These are phyloP conservation scores for Rhyacophila brunnea DNA, from an alignment of 1,140 invertebrate species.

Conservation along the genomic window DNA sequence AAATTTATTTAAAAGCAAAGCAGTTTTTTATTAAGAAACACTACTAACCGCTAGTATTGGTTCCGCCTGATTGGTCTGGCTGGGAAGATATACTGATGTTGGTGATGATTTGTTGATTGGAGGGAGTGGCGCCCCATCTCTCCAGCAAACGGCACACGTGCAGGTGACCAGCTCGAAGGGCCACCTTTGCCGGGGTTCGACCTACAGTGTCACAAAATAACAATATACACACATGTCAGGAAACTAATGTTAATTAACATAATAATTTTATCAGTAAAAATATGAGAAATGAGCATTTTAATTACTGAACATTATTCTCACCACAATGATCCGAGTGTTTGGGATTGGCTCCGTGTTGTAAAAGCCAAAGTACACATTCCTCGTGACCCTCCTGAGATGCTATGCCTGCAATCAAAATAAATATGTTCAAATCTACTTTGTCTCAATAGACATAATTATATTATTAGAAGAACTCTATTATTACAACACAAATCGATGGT, in stretches of 20 bases:
- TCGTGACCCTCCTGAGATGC: slow-evolving; percentile 89
- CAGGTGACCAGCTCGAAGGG: slow-evolving; percentile 56
- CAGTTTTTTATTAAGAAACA: neutral
- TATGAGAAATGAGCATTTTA: neutral
- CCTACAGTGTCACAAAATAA: slow-evolving; percentile 62
- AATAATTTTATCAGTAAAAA: neutral
- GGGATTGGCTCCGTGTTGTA: slow-evolving; percentile 89
- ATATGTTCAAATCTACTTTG: too few relatives aligned
- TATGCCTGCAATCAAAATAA: slow-evolving; percentile 57
- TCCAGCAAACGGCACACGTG: slow-evolving; percentile 52
- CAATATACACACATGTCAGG: too few relatives aligned
- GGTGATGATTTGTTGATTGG: too few relatives aligned
- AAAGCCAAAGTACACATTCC: slow-evolving; percentile 80
- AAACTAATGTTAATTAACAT: too few relatives aligned
- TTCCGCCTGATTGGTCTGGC: slow-evolving; percentile 18
- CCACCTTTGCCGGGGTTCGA: slow-evolving; percentile 58
- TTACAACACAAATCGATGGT: too few relatives aligned
- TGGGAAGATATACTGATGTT: neutral
- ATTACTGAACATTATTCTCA: slow-evolving; percentile 17
- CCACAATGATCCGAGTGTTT: slow-evolving; percentile 91
- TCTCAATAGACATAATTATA: too few relatives aligned
- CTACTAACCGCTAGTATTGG: slow-evolving; percentile 28
- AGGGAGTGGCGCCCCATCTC: slow-evolving; percentile 44
- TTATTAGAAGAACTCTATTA: too few relatives aligned
- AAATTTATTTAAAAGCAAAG: too few relatives aligned